Percentiles rank a stretch among this genome's conserved stretches.
Evolutionary conservation across 2,113 vertebrate genomes (phyloP).

Genomic region (Ranitomeya imitator): DNA sequence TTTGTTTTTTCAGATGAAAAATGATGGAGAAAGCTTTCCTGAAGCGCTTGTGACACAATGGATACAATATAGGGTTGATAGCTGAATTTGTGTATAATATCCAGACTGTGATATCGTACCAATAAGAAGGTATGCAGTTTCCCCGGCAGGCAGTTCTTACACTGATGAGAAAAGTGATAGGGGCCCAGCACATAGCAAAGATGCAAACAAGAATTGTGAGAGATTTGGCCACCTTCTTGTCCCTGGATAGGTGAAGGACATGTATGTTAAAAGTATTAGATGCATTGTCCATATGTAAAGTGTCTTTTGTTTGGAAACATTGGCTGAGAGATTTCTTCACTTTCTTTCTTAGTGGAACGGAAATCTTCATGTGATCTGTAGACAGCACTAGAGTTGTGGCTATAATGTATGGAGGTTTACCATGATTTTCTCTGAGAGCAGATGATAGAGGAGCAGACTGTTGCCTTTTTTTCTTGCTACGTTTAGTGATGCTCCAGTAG

Average conservation of each 20-base stretch:
- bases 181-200: slow-evolving; percentile 84
- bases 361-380: not conserved
- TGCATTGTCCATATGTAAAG: not conserved
- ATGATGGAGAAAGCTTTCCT: slow-evolving; percentile 70
- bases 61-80: slow-evolving; percentile 84
- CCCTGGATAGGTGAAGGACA: slow-evolving; percentile 63
- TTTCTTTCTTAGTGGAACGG: not conserved
- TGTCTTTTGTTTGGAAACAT: not conserved
- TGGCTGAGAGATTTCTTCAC: slow-evolving; percentile 1
- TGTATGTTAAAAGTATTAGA: not conserved
- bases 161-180: slow-evolving; percentile 79
- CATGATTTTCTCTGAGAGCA: not conserved
- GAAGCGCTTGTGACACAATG: slow-evolving; percentile 82
- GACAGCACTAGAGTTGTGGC: not conserved
- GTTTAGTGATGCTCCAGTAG: slow-evolving; percentile 80
- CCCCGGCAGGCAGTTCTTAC: slow-evolving; percentile 70
- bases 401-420: not conserved
- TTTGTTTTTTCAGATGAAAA: too few species aligned
- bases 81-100: slow-evolving; percentile 86
- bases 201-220: slow-evolving; percentile 69
- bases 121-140: slow-evolving; percentile 62
- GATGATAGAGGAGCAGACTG: not conserved
- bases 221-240: slow-evolving; percentile 79
- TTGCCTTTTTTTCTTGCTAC: slow-evolving; percentile 64
- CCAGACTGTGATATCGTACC: slow-evolving; percentile 82